Evolutionary conservation across 2,888 invertebrate species (phyloP).

Genomic region (Acronicta alni): DNA sequence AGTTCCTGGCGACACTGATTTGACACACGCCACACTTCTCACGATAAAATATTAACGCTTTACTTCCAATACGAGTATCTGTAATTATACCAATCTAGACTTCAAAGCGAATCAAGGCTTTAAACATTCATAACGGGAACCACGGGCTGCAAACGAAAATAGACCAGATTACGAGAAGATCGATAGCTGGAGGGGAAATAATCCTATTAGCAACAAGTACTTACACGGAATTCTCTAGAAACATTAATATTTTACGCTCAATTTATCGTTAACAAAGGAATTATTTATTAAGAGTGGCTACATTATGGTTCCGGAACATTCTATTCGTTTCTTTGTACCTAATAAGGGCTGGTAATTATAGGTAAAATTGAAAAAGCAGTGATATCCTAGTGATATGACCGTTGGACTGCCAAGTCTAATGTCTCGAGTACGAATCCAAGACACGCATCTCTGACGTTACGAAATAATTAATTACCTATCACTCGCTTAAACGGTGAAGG

Average conservation of each 20-base stretch:
- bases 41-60: conserved; percentile 31
- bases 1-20: neutral
- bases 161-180: conserved; percentile 35
- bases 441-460: no score
- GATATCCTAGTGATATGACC: no score
- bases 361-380: neutral
- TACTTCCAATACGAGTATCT: conserved; percentile 13
- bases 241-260: conserved; percentile 35
- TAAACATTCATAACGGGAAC: conserved; percentile 39
- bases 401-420: no score
- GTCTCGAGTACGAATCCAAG: no score
- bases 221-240: conserved; percentile 16
- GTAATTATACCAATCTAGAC: conserved; percentile 38
- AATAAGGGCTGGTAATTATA: neutral
- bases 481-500: no score
- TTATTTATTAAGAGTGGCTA: conserved; percentile 18
- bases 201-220: conserved; percentile 28
- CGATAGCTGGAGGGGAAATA: conserved; percentile 43
- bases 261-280: conserved; percentile 40
- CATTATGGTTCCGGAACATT: conserved; percentile 21
- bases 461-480: no score
- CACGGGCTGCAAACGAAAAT: conserved; percentile 39
- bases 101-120: conserved; percentile 26
- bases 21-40: conserved; percentile 4
- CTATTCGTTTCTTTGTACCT: conserved; percentile 8